Percentiles rank a stretch among this genome's conserved stretches.
Evolutionary conservation across 2,113 vertebrate genomes (phyloP).

Genomic region (Bubo bubo): DNA sequence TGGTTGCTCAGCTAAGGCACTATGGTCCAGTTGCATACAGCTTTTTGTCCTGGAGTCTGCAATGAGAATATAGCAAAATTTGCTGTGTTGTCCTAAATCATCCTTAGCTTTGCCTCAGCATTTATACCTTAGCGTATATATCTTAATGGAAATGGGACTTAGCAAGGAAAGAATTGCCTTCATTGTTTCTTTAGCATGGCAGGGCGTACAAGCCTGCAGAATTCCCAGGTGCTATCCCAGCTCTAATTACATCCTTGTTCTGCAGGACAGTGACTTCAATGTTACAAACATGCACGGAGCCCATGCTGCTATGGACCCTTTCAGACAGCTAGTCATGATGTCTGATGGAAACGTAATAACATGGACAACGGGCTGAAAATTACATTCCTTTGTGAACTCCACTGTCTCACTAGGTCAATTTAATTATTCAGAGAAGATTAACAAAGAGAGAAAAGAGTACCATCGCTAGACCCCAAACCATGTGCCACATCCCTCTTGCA

Average conservation of each 20-base stretch:
- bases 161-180: neutral
- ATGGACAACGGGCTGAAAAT: neutral
- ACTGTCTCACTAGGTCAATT: constrained; percentile 32
- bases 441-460: neutral
- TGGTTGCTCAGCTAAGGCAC: neutral
- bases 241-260: neutral
- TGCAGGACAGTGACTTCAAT: neutral
- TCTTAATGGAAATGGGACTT: neutral
- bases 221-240: neutral
- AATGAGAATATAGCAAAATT: neutral
- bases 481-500: neutral
- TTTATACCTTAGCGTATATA: neutral
- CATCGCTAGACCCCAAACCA: neutral
- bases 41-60: neutral
- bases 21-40: neutral
- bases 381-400: neutral
- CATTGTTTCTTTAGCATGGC: neutral
- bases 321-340: neutral
- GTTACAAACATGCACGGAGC: neutral
- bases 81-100: neutral
- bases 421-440: constrained; percentile 48
- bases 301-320: constrained; percentile 7
- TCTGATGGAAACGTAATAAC: neutral
- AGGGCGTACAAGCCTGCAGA: neutral
- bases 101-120: neutral